Evolutionary conservation across 1,140 invertebrate genomes (phyloP).

Genomic region (Drosophila bocqueti): DNA sequence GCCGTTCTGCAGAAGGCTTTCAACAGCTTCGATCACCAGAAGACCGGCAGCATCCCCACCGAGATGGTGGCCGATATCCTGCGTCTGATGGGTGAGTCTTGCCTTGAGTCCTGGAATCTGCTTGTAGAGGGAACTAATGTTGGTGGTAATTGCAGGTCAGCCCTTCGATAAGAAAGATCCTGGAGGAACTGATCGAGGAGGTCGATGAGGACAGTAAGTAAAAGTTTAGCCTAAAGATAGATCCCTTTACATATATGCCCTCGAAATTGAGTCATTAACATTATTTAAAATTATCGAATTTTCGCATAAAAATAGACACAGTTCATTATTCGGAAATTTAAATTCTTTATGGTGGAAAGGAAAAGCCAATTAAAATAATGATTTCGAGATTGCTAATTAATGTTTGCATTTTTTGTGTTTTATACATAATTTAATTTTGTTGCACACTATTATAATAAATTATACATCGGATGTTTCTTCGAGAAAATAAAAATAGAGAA

Average conservation of each 20-base stretch:
- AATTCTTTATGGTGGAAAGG: slow-evolving; percentile 2
- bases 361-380: slow-evolving; percentile 31
- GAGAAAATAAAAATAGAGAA: not conserved
- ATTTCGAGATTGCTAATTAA: slow-evolving; percentile 9
- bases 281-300: slow-evolving; percentile 12
- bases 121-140: not conserved
- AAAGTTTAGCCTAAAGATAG: not conserved
- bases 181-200: slow-evolving; percentile 97
- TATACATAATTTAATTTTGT: slow-evolving; percentile 2
- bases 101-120: not conserved
- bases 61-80: slow-evolving; percentile 98
- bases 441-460: not conserved
- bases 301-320: slow-evolving; percentile 12
- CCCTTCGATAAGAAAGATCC: slow-evolving; percentile 97
- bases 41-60: slow-evolving; percentile 96
- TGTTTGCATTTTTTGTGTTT: not conserved
- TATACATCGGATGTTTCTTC: not conserved
- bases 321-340: not conserved
- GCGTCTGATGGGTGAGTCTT: slow-evolving; percentile 91
- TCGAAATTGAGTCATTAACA: not conserved
- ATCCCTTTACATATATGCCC: not conserved
- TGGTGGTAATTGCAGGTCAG: slow-evolving; percentile 86
- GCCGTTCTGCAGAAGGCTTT: slow-evolving; percentile 96
- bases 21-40: slow-evolving; percentile 98
- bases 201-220: slow-evolving; percentile 97